Conservation (phyloP, 2,797 vertebrate genomes). For the Crenuchus spilurus region DNA sequence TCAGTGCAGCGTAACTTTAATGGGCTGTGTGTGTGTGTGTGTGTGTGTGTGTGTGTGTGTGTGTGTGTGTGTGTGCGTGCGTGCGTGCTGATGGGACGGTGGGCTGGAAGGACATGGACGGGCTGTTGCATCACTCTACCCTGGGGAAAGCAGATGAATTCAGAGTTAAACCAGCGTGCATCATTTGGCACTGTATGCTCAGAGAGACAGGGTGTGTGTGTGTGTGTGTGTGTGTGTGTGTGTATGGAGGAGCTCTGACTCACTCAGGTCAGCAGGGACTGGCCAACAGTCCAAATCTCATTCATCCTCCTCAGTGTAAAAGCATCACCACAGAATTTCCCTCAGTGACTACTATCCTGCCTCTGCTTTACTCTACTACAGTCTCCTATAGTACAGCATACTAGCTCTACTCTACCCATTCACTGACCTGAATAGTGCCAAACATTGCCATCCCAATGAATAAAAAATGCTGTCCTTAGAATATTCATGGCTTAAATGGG, state of each 20-base stretch:
- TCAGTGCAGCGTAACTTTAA: not conserved
- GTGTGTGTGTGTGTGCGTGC: too few species aligned
- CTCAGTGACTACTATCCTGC: not conserved
- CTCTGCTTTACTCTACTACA: not conserved
- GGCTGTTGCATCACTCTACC: constrained; percentile 22
- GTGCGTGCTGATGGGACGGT: not conserved
- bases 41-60: not conserved
- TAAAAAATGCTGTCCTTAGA: too few species aligned
- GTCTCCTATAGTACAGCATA: not conserved
- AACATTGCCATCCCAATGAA: too few species aligned
- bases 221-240: not conserved
- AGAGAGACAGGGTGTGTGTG: not conserved
- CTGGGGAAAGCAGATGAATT: constrained; percentile 30
- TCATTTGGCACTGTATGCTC: constrained; percentile 18
- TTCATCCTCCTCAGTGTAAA: not conserved
- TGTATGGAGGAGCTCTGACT: not conserved
- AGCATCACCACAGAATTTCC: not conserved
- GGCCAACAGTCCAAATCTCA: not conserved
- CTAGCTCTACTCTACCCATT: too few species aligned
- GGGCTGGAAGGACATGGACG: not conserved
- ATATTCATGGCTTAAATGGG: too few species aligned
- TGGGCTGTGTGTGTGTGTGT: not conserved
- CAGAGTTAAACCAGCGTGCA: constrained; percentile 42
- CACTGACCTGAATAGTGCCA: too few species aligned
- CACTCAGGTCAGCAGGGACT: not conserved